Conservation (phyloP, 2,113 vertebrate species). For the Suncus etruscus region DNA sequence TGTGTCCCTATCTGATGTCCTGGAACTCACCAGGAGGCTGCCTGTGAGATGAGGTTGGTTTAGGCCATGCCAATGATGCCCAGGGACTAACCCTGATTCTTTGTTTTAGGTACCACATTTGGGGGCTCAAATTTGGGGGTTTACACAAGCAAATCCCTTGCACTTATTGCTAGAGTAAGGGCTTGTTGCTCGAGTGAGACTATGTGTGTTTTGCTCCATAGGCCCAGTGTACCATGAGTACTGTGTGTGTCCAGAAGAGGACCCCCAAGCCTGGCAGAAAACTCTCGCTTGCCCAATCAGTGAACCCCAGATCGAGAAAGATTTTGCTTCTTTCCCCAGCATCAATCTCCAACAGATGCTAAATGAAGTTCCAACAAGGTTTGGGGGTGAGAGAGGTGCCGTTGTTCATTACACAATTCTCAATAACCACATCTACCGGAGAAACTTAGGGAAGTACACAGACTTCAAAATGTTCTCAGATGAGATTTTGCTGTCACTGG, state of each 20-base stretch:
- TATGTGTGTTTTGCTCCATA: slow-evolving; percentile 75
- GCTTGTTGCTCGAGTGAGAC: background rate
- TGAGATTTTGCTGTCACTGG: slow-evolving; percentile 94
- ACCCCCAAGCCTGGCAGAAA: slow-evolving; percentile 88
- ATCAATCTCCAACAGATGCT: slow-evolving; percentile 91
- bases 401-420: slow-evolving; percentile 94
- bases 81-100: too few relatives aligned
- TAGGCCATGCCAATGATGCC: too few relatives aligned
- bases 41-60: too few relatives aligned
- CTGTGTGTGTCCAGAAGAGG: slow-evolving; percentile 92
- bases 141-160: background rate
- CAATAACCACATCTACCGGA: slow-evolving; percentile 91
- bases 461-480: slow-evolving; percentile 99
- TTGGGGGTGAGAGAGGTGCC: slow-evolving; percentile 90
- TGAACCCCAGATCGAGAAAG: slow-evolving; percentile 91
- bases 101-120: too few relatives aligned
- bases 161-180: background rate
- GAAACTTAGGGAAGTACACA: slow-evolving; percentile 94
- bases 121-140: too few relatives aligned
- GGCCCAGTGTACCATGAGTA: slow-evolving; percentile 95
- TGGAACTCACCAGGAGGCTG: background rate
- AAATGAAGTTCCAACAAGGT: slow-evolving; percentile 91
- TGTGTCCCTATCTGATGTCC: background rate
- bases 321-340: slow-evolving; percentile 92
- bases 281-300: slow-evolving; percentile 88